Conservation (phyloP, 1,140 invertebrate genomes). For the Harlomillsia oculata region DNA sequence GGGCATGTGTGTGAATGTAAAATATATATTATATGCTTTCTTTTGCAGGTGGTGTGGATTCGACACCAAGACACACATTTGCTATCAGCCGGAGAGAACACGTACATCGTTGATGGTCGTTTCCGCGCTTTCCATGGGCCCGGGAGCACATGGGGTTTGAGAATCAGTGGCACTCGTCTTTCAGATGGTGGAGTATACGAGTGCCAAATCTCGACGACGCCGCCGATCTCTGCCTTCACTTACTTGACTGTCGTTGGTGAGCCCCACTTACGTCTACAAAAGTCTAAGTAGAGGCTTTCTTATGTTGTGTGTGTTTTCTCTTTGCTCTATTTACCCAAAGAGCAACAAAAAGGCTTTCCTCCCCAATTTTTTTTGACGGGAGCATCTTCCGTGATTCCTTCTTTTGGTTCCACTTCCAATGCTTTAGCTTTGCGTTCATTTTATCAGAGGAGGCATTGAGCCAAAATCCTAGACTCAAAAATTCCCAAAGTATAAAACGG, state of each 20-base stretch:
- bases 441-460: too few species aligned
- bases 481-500: too few species aligned
- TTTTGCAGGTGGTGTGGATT: slow-evolving; percentile 30
- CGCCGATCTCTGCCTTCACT: slow-evolving; percentile 40
- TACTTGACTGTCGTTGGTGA: slow-evolving; percentile 39
- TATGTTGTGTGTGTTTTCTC: neutral
- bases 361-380: too few species aligned
- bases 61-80: slow-evolving; percentile 35
- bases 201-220: slow-evolving; percentile 40
- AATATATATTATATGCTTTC: slow-evolving; percentile 4
- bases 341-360: too few species aligned
- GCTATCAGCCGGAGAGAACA: slow-evolving; percentile 29
- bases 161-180: slow-evolving; percentile 41
- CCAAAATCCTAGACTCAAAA: too few species aligned
- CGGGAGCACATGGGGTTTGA: slow-evolving; percentile 40
- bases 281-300: too few species aligned
- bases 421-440: too few species aligned
- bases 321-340: neutral
- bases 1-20: slow-evolving; percentile 1
- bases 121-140: slow-evolving; percentile 31
- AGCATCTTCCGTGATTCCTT: too few species aligned
- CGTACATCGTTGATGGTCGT: slow-evolving; percentile 30
- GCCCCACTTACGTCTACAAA: too few species aligned
- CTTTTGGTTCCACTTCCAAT: too few species aligned
- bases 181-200: slow-evolving; percentile 38